These are phyloP conservation scores for Mesocricetus auratus DNA, from an alignment of 2,113 vertebrate species.

Conservation along the genomic window DNA sequence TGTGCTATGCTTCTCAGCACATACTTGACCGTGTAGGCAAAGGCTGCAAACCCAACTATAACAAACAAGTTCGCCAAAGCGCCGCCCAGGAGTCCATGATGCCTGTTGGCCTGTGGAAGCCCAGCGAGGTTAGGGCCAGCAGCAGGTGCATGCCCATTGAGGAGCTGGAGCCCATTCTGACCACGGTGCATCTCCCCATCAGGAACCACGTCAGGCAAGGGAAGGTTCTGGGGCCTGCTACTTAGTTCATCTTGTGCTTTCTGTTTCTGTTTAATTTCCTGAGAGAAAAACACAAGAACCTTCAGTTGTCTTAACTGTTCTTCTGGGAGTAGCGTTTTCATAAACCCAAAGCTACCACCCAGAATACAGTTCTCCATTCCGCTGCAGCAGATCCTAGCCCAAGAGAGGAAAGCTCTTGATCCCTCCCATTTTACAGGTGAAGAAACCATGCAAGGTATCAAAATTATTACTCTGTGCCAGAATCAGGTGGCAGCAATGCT, in stretches of 20 bases:
- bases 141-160: conserved; percentile 89
- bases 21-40: conserved; percentile 99
- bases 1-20: conserved; percentile 99
- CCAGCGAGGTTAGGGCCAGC: conserved; percentile 88
- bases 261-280: conserved; percentile 98
- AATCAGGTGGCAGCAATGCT: accelerated
- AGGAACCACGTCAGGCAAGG: conserved; percentile 96
- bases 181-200: conserved; percentile 93
- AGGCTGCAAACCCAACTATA: conserved; percentile 98
- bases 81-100: conserved; percentile 97
- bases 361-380: neutral
- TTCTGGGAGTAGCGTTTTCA: neutral
- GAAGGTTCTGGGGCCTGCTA: conserved; percentile 92
- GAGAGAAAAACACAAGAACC: neutral
- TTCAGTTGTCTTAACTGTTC: neutral
- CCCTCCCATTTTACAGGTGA: neutral
- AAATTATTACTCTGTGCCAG: neutral
- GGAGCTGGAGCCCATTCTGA: conserved; percentile 91
- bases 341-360: neutral
- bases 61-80: conserved; percentile 98
- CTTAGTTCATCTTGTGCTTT: conserved; percentile 94
- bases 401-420: neutral
- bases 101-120: conserved; percentile 95
- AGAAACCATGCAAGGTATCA: neutral
- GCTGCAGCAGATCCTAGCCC: neutral